Percentiles rank a stretch among this genome's conserved stretches.
phyloP scores from a whole-genome alignment of 2,113 vertebrate species.

The Ranitomeya imitator region DNA sequence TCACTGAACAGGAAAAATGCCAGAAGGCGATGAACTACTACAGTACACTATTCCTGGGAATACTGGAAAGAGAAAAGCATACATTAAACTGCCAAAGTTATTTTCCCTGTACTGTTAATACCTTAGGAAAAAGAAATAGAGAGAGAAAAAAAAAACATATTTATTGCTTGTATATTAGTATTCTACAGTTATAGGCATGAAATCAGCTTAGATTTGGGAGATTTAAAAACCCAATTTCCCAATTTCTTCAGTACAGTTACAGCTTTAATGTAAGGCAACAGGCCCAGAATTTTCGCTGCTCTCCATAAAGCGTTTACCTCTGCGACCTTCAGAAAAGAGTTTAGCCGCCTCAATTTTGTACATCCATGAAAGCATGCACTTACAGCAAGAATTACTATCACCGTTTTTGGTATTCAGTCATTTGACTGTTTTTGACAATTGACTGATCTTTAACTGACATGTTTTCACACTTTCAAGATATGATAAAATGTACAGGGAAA shows the following conservation, averaged over 20 bases:
- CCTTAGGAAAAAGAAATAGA: background rate
- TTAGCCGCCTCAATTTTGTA: background rate
- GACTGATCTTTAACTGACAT: background rate
- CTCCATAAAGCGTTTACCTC: background rate
- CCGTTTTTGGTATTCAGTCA: background rate
- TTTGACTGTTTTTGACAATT: background rate
- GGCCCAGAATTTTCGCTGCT: background rate
- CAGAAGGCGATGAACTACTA: slow-evolving; percentile 49
- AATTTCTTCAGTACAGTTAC: slow-evolving; percentile 9
- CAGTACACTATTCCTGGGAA: slow-evolving; percentile 31
- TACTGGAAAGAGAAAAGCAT: slow-evolving; percentile 8
- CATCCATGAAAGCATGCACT: background rate
- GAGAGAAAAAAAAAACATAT: background rate
- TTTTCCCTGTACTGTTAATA: background rate
- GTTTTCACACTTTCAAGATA: background rate
- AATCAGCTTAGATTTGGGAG: background rate
- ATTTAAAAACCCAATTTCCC: slow-evolving; percentile 19
- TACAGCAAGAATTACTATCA: too few relatives aligned
- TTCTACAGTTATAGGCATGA: background rate
- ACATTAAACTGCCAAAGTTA: slow-evolving; percentile 22
- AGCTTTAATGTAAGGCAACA: background rate
- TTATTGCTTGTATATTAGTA: slow-evolving; percentile 28
- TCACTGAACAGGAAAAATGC: slow-evolving; percentile 55
- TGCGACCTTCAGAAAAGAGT: background rate
- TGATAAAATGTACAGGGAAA: slow-evolving; percentile 7